A percentile compares a stretch with the other conserved stretches of the same genome.
Conservation (phyloP, 2,888 invertebrate genomes). For the Hypselothyrea guttata region DNA sequence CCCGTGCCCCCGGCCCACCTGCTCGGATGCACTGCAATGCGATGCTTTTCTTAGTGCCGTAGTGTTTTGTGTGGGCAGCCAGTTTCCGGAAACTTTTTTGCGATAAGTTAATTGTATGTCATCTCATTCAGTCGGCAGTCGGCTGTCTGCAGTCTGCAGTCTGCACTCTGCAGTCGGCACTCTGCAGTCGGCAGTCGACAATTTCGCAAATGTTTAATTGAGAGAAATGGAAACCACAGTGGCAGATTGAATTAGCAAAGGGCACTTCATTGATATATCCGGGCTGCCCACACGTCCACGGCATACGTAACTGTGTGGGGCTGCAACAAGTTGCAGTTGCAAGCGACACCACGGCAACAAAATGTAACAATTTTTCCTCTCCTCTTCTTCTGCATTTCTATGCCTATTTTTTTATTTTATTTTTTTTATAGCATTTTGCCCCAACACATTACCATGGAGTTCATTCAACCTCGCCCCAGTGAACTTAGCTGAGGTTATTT, state of each 20-base stretch:
- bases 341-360: conserved; percentile 26
- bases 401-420: conserved; percentile 26
- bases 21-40: conserved; percentile 17
- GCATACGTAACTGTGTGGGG: conserved; percentile 5
- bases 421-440: conserved; percentile 29
- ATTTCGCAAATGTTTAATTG: conserved; percentile 62
- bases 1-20: neutral
- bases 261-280: conserved; percentile 72
- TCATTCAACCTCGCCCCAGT: conserved; percentile 83
- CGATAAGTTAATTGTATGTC: conserved; percentile 74
- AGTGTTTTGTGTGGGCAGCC: conserved; percentile 63
- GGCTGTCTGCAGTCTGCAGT: conserved; percentile 15
- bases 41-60: conserved; percentile 37
- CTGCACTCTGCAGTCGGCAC: no score
- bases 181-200: no score
- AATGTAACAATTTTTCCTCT: conserved; percentile 35
- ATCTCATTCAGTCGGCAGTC: conserved; percentile 5
- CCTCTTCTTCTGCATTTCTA: conserved; percentile 18
- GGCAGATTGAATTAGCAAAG: conserved; percentile 65
- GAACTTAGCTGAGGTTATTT: conserved; percentile 83
- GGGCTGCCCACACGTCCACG: conserved; percentile 45
- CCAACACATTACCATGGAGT: conserved; percentile 67
- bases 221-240: conserved; percentile 58
- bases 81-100: conserved; percentile 71
- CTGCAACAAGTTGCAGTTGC: conserved; percentile 54